Evolutionary conservation across 2,888 invertebrate genomes (phyloP).

Genomic region (Cheilosia soror): DNA sequence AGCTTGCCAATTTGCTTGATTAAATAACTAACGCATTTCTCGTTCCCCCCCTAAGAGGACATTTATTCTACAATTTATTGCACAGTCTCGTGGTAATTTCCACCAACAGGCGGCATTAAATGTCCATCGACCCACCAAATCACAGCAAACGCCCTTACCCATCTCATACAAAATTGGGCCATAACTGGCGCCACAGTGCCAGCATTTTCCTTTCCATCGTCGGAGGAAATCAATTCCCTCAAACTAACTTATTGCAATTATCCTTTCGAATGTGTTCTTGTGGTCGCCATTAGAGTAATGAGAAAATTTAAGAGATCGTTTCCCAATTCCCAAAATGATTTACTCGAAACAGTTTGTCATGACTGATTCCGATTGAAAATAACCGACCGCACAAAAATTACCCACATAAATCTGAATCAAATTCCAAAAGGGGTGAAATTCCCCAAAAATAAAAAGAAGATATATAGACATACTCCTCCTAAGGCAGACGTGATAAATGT

Average conservation of each 20-base stretch:
- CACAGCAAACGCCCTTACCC: neutral
- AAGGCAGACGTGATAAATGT: constrained; percentile 57
- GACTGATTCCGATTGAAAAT: constrained; percentile 32
- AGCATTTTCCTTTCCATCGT: neutral
- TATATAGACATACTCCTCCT: constrained; percentile 42
- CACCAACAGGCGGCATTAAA: constrained; percentile 6
- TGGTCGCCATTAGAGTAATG: constrained; percentile 60
- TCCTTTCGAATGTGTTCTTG: constrained; percentile 52
- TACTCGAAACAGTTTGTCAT: constrained; percentile 43
- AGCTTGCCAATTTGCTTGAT: neutral
- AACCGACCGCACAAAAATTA: constrained; percentile 33
- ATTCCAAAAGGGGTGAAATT: constrained; percentile 51
- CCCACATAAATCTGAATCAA: constrained; percentile 63
- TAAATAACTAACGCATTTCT: neutral
- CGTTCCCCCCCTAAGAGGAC: neutral
- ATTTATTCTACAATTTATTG: constrained; percentile 1
- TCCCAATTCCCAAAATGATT: constrained; percentile 52
- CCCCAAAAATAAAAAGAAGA: constrained; percentile 16
- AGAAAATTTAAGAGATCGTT: constrained; percentile 53
- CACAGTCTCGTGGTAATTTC: neutral
- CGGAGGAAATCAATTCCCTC: constrained; percentile 34
- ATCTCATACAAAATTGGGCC: constrained; percentile 27
- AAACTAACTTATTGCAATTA: constrained; percentile 65
- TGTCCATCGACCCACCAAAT: constrained; percentile 1
- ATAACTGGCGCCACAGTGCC: constrained; percentile 49